These are phyloP conservation scores for Icerya purchasi DNA, from an alignment of 2,888 invertebrate genomes.

Conservation along the genomic window DNA sequence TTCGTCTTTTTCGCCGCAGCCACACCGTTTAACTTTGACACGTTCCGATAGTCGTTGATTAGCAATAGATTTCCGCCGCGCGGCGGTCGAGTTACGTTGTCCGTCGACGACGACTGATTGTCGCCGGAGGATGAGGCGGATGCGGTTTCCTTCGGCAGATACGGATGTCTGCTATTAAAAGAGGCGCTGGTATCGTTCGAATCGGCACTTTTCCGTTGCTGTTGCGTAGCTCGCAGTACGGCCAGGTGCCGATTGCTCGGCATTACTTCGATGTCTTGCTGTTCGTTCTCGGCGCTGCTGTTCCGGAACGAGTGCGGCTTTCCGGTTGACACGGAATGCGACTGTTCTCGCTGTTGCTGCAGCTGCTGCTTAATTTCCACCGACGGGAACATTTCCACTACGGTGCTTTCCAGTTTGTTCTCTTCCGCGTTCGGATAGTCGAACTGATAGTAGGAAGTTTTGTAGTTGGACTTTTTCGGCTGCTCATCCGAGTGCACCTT, in stretches of 20 bases:
- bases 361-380: background rate
- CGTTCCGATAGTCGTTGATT: no score
- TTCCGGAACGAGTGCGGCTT: no score
- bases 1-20: background rate
- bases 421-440: background rate
- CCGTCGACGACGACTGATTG: background rate
- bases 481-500: background rate
- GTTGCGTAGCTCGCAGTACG: conserved; percentile 1
- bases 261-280: conserved; percentile 3
- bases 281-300: background rate
- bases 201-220: background rate
- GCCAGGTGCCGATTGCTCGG: conserved; percentile 5
- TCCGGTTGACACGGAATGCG: background rate
- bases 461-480: background rate
- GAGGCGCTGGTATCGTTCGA: background rate
- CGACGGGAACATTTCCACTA: background rate
- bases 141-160: conserved; percentile 1
- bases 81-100: background rate
- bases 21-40: conserved; percentile 15
- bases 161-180: conserved; percentile 2
- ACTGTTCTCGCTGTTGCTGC: background rate
- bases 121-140: background rate
- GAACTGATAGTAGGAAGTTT: background rate
- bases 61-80: no score
- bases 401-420: background rate